These are phyloP conservation scores for Scaptomyza tumidula DNA, from an alignment of 2,888 invertebrate genomes.

Conservation along the genomic window DNA sequence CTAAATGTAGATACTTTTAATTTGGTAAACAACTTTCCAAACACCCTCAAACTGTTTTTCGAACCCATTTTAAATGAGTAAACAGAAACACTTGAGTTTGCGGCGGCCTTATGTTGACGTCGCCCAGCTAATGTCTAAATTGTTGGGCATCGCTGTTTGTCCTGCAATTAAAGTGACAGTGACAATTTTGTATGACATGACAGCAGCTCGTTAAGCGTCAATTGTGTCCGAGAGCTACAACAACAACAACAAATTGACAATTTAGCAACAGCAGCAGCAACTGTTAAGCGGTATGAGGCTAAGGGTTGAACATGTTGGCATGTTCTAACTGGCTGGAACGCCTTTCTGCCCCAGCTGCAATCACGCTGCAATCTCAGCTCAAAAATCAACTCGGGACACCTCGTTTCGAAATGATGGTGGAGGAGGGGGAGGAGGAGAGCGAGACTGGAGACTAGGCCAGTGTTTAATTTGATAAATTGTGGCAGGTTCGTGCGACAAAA, in stretches of 20 bases:
- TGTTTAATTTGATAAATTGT: slow-evolving; percentile 78
- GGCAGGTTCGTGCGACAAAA: slow-evolving; percentile 71
- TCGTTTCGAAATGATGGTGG: neutral
- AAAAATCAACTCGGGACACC: slow-evolving; percentile 6
- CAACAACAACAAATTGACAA: slow-evolving; percentile 64
- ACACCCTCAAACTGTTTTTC: neutral
- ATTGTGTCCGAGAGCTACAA: slow-evolving; percentile 46
- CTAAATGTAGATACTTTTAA: too few species aligned
- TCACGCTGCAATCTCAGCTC: slow-evolving; percentile 61
- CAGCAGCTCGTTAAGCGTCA: slow-evolving; percentile 63
- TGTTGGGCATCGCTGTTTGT: slow-evolving; percentile 53
- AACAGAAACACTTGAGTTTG: slow-evolving; percentile 31
- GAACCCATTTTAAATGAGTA: neutral
- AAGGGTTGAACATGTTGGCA: slow-evolving; percentile 27
- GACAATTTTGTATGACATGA: slow-evolving; percentile 68
- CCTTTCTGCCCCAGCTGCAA: slow-evolving; percentile 45
- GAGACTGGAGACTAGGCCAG: slow-evolving; percentile 29
- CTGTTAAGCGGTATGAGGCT: neutral
- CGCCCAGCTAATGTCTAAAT: slow-evolving; percentile 57
- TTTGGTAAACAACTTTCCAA: neutral
- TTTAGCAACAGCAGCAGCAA: slow-evolving; percentile 43
- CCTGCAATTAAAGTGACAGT: slow-evolving; percentile 58
- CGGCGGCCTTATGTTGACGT: slow-evolving; percentile 9
- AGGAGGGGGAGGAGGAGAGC: neutral
- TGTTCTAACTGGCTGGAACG: slow-evolving; percentile 10